Evolutionary conservation across 2,113 vertebrate genomes (phyloP), one percentile per base, ranked within the genome.

Genomic region (Lonchura striata): DNA sequence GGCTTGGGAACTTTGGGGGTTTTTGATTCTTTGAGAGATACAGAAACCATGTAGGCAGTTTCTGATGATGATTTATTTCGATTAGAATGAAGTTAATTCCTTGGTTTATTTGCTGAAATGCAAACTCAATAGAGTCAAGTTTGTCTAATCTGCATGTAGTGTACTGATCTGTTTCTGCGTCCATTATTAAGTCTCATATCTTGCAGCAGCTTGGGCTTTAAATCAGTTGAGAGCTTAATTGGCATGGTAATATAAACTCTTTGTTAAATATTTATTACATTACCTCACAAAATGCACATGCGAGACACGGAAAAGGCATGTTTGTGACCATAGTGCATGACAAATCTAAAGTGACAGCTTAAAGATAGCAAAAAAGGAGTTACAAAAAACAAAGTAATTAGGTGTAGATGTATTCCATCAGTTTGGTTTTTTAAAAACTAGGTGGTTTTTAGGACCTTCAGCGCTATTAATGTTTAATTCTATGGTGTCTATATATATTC

Each of bases 251-350:
- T 93, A 66, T 64, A 93, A 95, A 86, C 94, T 95, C 87, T 94
- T 91, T 74, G 82, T 95, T 92, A 94, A 95, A 78, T 96, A 96
- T 96, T 96, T 95, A 93, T 94, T 90, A 49, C 68, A 7, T 42
- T 94, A 23, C 82, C 68, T 93, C 82, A 94, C 82, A 64, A 80
- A 95, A 94, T 81, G 90, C 68, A 59, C 76, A 56, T 54, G 60
- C 82, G 88, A 86, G 85, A 68, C 82, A 77, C 10, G 2, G 85
- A 92, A 88, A n/a, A 90, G 70, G 27, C 82, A 53, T 69, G 57
- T 78, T 96, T 86, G 52, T 83, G 49, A 39, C 53, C 47, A 24
- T 22, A 15, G 42, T 35, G 64, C 15, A 0, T 92, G 68, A 64
- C 82, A 88, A 84, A 95, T 75, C 52, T 75, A 6, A 93, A 88